A percentile compares a stretch with the other conserved stretches of the same genome.
phyloP scores from a whole-genome alignment of 2,888 invertebrate species.

The Rhamphomyia laevipes region DNA sequence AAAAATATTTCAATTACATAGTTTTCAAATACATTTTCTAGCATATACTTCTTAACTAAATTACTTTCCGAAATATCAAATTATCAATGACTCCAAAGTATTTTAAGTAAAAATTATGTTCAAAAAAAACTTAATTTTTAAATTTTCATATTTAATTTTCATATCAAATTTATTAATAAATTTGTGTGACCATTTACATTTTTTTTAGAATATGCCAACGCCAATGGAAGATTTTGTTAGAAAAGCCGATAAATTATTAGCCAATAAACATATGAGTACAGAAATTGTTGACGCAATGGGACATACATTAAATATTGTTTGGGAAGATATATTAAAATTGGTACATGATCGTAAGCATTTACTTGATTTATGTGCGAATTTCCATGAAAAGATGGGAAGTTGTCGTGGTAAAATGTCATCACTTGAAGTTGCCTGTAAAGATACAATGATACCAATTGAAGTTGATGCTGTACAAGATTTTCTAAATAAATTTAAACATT shows the following conservation, averaged over 20 bases:
- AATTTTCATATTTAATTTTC: too few relatives aligned
- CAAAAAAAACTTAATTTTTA: too few relatives aligned
- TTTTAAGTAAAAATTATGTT: too few relatives aligned
- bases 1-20: too few relatives aligned
- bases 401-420: constrained; percentile 56
- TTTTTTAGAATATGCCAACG: constrained; percentile 65
- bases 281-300: constrained; percentile 85
- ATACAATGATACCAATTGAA: constrained; percentile 55
- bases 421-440: constrained; percentile 56
- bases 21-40: too few relatives aligned
- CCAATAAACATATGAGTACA: constrained; percentile 59
- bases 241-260: constrained; percentile 75
- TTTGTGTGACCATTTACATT: neutral
- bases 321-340: constrained; percentile 72
- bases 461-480: constrained; percentile 58
- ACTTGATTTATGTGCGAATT: constrained; percentile 64
- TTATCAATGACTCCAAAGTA: too few relatives aligned
- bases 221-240: constrained; percentile 77
- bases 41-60: too few relatives aligned
- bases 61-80: too few relatives aligned
- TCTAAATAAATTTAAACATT: constrained; percentile 57
- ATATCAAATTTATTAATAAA: too few relatives aligned
- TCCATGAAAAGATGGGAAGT: constrained; percentile 59
- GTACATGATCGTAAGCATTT: constrained; percentile 65
- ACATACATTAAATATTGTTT: constrained; percentile 59